A percentile compares a stretch with the other conserved stretches of the same genome.
Evolutionary conservation across 2,113 vertebrate species (phyloP).

Genomic region (Todiramphus saurophagus): DNA sequence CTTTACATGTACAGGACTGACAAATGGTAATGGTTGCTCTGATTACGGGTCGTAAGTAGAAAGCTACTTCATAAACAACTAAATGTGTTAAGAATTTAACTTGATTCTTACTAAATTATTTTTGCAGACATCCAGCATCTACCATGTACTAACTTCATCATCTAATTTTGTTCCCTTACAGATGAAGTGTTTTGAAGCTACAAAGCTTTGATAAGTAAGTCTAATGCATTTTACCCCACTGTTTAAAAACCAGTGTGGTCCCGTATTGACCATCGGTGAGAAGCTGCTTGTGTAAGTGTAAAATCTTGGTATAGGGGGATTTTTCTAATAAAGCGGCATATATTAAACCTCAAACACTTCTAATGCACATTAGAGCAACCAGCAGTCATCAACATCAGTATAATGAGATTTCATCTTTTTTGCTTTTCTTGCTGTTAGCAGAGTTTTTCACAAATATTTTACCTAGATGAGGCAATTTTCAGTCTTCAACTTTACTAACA

Average conservation of each 20-base stretch:
- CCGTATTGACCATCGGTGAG: rapidly evolving
- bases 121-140: not conserved
- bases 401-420: not conserved
- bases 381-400: not conserved
- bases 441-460: not conserved
- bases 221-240: not conserved
- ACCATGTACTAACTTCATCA: not conserved
- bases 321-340: not conserved
- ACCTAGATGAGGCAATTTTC: not conserved
- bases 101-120: not conserved
- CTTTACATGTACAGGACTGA: rapidly evolving
- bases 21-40: not conserved
- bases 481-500: not conserved
- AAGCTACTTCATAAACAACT: not conserved
- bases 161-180: not conserved
- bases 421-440: not conserved
- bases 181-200: not conserved
- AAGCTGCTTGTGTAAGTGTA: not conserved
- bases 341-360: not conserved
- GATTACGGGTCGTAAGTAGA: not conserved
- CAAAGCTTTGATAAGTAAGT: not conserved
- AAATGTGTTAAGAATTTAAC: not conserved
- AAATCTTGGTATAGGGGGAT: not conserved
- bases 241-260: not conserved
- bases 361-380: not conserved